phyloP scores from a whole-genome alignment of 2,888 invertebrate species.

The Hybos culiciformis region DNA sequence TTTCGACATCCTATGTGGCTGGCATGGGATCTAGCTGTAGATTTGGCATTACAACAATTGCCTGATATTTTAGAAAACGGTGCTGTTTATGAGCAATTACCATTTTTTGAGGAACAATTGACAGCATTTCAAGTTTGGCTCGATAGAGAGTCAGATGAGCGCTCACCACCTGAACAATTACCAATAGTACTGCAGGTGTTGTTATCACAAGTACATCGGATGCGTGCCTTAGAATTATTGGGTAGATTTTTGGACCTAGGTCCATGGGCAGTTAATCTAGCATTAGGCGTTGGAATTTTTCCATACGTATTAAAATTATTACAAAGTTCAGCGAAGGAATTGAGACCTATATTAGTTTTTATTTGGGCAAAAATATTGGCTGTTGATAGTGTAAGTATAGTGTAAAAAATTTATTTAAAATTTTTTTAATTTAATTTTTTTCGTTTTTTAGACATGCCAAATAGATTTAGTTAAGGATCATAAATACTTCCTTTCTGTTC shows the following conservation, averaged over 20 bases:
- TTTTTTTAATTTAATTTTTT: conserved; percentile 6
- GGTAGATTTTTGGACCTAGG: conserved; percentile 92
- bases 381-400: conserved; percentile 68
- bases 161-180: conserved; percentile 88
- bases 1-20: conserved; percentile 87
- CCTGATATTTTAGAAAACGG: conserved; percentile 55
- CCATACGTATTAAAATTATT: conserved; percentile 95
- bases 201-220: conserved; percentile 62
- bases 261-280: conserved; percentile 88
- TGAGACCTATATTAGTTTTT: conserved; percentile 85
- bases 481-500: conserved; percentile 84
- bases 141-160: conserved; percentile 45
- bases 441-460: conserved; percentile 73
- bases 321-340: conserved; percentile 85
- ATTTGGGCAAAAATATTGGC: conserved; percentile 99
- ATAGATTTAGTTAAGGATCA: conserved; percentile 89
- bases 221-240: conserved; percentile 85
- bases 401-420: neutral
- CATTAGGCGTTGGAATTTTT: conserved; percentile 94
- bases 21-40: conserved; percentile 95
- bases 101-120: conserved; percentile 95
- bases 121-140: conserved; percentile 79
- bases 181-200: conserved; percentile 92
- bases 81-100: conserved; percentile 54
- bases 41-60: conserved; percentile 83